Evolutionary conservation across 2,113 vertebrate species (phyloP).

Genomic region (Coturnix japonica): DNA sequence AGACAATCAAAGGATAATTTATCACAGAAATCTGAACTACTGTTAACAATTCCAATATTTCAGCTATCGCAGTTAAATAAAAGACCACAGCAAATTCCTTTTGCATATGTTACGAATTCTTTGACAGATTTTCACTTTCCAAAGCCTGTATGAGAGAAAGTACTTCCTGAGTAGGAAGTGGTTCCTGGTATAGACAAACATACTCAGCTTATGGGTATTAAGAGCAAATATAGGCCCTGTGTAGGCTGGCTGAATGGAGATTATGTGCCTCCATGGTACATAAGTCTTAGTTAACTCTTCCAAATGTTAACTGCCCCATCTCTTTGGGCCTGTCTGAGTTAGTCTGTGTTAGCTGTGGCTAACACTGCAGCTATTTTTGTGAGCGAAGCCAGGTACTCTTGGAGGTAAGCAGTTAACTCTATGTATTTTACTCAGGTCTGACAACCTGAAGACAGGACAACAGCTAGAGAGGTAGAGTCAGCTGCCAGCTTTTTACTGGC

Average conservation of each 20-base stretch:
- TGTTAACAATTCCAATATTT: neutral
- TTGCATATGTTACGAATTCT: neutral
- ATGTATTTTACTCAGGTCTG: neutral
- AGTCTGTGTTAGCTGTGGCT: neutral
- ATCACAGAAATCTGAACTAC: neutral
- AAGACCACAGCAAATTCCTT: neutral
- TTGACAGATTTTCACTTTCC: neutral
- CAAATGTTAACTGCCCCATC: neutral
- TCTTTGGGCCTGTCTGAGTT: neutral
- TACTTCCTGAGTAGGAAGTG: neutral
- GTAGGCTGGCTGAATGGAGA: neutral
- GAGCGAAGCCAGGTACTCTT: neutral
- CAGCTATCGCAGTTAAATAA: neutral
- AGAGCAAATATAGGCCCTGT: neutral
- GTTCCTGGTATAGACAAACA: neutral
- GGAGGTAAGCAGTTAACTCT: neutral
- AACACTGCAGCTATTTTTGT: neutral
- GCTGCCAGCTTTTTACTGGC: neutral
- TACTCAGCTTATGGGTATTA: neutral
- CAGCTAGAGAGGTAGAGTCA: neutral
- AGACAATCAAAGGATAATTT: neutral
- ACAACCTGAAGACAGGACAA: neutral
- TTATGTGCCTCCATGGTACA: neutral
- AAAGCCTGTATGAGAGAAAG: neutral
- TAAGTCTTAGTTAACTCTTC: neutral